Evolutionary conservation across 2,797 vertebrate species (phyloP).

Genomic region (Lateolabrax maculatus): DNA sequence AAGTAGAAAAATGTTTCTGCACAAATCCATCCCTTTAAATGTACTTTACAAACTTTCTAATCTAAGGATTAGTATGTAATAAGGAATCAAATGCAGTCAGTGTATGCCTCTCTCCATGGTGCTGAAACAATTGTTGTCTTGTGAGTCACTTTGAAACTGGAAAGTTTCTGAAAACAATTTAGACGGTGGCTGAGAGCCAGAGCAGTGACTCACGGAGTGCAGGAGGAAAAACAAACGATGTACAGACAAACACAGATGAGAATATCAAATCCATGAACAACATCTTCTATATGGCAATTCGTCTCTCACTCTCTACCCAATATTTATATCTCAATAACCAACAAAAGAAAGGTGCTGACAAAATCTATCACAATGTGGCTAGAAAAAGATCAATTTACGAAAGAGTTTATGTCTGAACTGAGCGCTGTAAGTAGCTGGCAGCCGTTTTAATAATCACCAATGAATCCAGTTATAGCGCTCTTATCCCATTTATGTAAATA

Average conservation of each 20-base stretch:
- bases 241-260: not conserved
- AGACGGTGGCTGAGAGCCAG: not conserved
- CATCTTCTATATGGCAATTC: not conserved
- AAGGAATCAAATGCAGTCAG: not conserved
- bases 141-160: conserved; percentile 7
- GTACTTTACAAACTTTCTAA: not conserved
- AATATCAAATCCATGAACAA: not conserved
- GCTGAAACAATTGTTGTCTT: conserved; percentile 4
- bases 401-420: not conserved
- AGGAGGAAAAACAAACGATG: conserved; percentile 1
- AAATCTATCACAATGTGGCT: not conserved
- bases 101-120: conserved; percentile 25
- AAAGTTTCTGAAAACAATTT: not conserved
- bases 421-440: not conserved
- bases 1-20: not conserved
- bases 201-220: conserved; percentile 5
- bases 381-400: not conserved
- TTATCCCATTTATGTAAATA: too few relatives aligned
- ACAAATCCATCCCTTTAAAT: not conserved
- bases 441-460: not conserved
- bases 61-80: not conserved
- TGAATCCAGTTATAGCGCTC: not conserved
- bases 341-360: not conserved
- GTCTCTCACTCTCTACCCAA: not conserved
- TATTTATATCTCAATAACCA: not conserved